Percentiles rank a stretch among this genome's conserved stretches.
Evolutionary conservation across 2,888 invertebrate genomes (phyloP).

Genomic region (Eupeodes luniger): DNA sequence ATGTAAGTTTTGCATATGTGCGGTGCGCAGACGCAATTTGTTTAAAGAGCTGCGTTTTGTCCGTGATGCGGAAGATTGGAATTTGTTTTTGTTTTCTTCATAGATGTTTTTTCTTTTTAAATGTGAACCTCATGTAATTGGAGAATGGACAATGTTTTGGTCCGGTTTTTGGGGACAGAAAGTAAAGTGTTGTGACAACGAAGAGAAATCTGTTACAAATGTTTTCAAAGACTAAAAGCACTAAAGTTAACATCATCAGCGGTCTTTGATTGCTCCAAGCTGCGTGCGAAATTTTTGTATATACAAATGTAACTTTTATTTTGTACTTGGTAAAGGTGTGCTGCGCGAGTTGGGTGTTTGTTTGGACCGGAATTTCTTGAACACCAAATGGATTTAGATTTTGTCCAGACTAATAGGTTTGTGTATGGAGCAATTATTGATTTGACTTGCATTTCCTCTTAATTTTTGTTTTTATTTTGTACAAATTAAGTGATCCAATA

Average conservation of each 20-base stretch:
- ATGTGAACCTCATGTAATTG: constrained; percentile 26
- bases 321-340: not conserved
- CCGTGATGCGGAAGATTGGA: constrained; percentile 59
- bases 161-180: constrained; percentile 54
- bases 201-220: constrained; percentile 64
- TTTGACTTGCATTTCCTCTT: constrained; percentile 12
- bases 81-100: not conserved
- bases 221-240: constrained; percentile 28
- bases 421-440: not conserved
- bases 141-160: constrained; percentile 28
- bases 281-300: constrained; percentile 43
- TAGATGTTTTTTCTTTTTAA: not conserved
- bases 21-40: constrained; percentile 32
- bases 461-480: no score
- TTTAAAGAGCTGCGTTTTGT: constrained; percentile 30
- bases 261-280: constrained; percentile 43
- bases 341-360: not conserved
- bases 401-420: constrained; percentile 24
- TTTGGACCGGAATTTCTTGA: constrained; percentile 14
- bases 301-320: constrained; percentile 14
- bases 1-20: constrained; percentile 57
- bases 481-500: not conserved
- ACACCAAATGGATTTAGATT: not conserved
- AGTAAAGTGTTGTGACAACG: constrained; percentile 64
- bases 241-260: constrained; percentile 5